Percentiles rank a stretch among this genome's conserved stretches.
Conservation (phyloP, 2,113 vertebrate species). For the Indicator indicator region DNA sequence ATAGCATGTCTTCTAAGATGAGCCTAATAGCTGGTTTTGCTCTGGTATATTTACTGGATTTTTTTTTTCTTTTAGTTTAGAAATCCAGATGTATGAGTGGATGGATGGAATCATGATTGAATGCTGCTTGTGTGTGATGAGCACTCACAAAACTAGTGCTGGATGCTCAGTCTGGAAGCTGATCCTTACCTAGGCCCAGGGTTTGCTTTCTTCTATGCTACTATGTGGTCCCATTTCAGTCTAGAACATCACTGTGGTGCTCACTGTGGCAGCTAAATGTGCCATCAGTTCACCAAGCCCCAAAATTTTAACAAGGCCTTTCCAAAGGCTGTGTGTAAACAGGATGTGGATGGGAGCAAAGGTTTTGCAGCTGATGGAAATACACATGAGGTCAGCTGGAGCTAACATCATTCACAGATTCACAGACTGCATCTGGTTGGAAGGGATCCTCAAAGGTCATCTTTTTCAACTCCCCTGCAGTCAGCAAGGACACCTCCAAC, state of each 20-base stretch:
- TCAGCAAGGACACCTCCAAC: no score
- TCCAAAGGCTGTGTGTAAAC: neutral
- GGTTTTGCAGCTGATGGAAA: neutral
- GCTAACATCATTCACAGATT: no score
- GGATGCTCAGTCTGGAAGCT: neutral
- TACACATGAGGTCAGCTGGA: neutral
- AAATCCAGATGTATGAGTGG: neutral
- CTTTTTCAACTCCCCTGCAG: no score
- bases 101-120: neutral
- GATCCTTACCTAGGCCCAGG: neutral
- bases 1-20: neutral
- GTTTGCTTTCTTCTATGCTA: neutral
- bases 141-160: neutral
- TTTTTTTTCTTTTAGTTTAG: neutral
- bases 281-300: neutral
- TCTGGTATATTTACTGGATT: neutral
- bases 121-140: no score
- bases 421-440: no score
- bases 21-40: neutral
- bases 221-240: neutral
- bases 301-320: neutral
- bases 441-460: no score
- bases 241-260: neutral
- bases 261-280: neutral
- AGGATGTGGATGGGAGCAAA: neutral